Evolutionary conservation across 2,888 invertebrate species (phyloP), one percentile per base, ranked within the genome.

Genomic region (Cheilosia impressa): DNA sequence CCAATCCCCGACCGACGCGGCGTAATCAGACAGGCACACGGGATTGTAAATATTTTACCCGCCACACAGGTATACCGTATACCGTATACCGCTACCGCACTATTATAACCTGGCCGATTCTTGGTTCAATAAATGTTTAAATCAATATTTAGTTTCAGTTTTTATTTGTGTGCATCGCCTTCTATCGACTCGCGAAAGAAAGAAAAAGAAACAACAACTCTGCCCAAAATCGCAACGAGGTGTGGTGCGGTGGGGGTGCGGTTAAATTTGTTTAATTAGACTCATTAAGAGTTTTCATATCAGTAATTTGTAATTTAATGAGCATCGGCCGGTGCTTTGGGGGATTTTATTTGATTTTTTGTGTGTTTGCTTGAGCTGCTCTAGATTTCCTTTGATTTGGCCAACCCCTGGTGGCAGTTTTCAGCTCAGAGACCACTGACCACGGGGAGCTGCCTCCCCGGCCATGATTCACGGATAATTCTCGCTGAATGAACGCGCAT

Each of bases 251-350:
- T 27, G 52, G 9, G 19, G 24, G 24, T 50, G 45, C 45, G 52
- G 47, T 77, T 52, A 55, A 68, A 60, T 66, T 68, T 63, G 66
- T 34, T 57, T 62, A 62, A 78, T 72, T 73, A 57, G 57, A 50
- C 71, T 81, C 76, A 81, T 85, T 80, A 85, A 85, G 76, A 76
- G 65, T 81, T 71, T 80, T 81, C 81, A 85, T 80, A 85, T 77
- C 53, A 76, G 71, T 72, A 72, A 81, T 85, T 81, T 72, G 76
- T 71, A 85, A 81, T 81, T 76, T 66, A 81, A 84, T 80, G 79
- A 80, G 43, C 71, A 62, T 76, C 63, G 55, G 85, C 62, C 81
- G 76, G 81, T 77, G 71, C 77, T 63, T 80, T 60, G 50, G 45
- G 52, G 45, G 52, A 22, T 76, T 85, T 81, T 80, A 77, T 85